Evolutionary conservation across 1,140 invertebrate species (phyloP), one percentile per base, ranked within the genome.

Genomic region (Neodiprion pinetum): DNA sequence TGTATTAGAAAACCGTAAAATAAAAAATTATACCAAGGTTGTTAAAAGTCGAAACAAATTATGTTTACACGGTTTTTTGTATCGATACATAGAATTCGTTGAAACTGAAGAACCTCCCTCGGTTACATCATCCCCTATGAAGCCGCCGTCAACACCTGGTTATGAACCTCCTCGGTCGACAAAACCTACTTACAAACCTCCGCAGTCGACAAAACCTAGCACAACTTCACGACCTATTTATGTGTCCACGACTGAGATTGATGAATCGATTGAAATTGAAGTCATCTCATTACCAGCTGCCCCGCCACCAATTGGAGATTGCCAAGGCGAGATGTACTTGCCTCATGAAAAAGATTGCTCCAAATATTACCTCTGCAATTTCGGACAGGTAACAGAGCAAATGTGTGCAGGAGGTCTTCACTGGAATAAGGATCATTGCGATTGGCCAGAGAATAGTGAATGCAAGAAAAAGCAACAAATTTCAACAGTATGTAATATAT

Each of bases 351-450:
- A 80, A 0, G 93, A 96, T 78, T 96, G 95, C 82, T 91, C 90
- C 50, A 95, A 95, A 80, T 97, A 96, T 80, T 95, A 94, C 72
- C 85, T 94, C 0, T 97, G 96, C 81, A 91, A 95, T 53, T 93
- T 94, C 80, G 94, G 93, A 14, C 83, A 90, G 48, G 88, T 94
- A 2, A 87, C 91, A 1, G 90, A 93, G 72, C 91, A 94, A 66
- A 84, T 83, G 50, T 97, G 96, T 83, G 93, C 94, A 0, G 82
- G 86, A 23, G 93, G 93, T 2, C 87, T 96, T 0, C 90, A 93
- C 72, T 97, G 95, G 94, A 95, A 95, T 80, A 83, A 91, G 82
- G 91, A 94, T 77, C 92, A 93, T 74, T 96, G 95, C 77, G 95
- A 96, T 81, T 94, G 94, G 92, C 93, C 94, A 1, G 91, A 92